Conservation (phyloP, 2,113 vertebrate genomes). For the Colossoma macropomum region DNA sequence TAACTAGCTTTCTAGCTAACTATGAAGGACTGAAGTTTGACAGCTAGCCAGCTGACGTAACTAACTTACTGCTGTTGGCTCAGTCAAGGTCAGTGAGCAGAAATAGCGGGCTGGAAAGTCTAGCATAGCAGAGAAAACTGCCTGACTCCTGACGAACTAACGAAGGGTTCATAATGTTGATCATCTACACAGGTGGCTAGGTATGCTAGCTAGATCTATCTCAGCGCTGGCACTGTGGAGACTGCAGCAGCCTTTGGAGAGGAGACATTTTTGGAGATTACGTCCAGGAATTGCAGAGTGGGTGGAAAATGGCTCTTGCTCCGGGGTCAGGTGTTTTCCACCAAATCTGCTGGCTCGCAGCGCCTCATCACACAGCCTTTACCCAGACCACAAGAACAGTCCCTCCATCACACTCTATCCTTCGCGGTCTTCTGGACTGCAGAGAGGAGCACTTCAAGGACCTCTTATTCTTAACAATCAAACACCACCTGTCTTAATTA, state of each 20-base stretch:
- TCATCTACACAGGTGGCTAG: not conserved
- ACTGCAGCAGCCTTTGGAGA: constrained; percentile 40
- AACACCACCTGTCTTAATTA: not conserved
- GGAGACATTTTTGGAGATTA: constrained; percentile 44
- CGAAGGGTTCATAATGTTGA: not conserved
- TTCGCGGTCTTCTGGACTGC: not conserved
- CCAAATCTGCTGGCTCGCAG: not conserved
- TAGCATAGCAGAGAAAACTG: not conserved
- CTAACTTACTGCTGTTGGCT: not conserved
- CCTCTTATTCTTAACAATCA: not conserved
- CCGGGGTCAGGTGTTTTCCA: constrained; percentile 4
- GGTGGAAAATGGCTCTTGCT: not conserved
- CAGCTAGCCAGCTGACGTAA: not conserved
- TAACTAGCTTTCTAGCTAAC: not conserved
- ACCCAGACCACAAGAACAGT: constrained; percentile 18
- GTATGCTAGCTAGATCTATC: constrained; percentile 62
- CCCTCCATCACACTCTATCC: not conserved
- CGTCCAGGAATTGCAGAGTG: constrained; percentile 14
- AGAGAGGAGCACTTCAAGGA: constrained; percentile 7
- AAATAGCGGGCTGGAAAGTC: not conserved
- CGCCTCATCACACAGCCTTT: not conserved
- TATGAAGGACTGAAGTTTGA: not conserved
- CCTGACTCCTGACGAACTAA: not conserved
- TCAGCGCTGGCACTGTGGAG: constrained; percentile 50
- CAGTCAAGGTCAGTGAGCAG: constrained; percentile 20